Evolutionary conservation across 2,888 invertebrate genomes (phyloP).

Genomic region (Latheticus oryzae): DNA sequence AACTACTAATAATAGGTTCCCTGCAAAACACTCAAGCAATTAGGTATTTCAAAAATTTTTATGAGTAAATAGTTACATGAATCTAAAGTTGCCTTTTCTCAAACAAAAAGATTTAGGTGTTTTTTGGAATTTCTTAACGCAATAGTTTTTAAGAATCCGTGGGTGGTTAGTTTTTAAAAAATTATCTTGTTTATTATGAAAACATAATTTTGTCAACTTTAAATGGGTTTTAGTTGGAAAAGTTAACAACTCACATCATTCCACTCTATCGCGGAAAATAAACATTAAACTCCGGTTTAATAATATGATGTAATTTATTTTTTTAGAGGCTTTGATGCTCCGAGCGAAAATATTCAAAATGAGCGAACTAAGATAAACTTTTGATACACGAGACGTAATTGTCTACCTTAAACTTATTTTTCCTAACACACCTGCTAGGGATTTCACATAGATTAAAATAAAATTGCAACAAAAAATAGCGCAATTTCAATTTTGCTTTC

Average conservation of each 20-base stretch:
- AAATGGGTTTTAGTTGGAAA: background rate
- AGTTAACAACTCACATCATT: no score
- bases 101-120: no score
- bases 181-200: no score
- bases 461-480: background rate
- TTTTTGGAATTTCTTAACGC: no score
- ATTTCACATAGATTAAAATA: constrained; percentile 5
- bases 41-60: no score
- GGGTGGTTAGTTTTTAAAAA: no score
- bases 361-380: constrained; percentile 14
- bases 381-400: constrained; percentile 12
- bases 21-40: no score
- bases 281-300: constrained; percentile 20
- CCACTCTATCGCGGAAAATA: constrained; percentile 17
- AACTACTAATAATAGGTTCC: no score
- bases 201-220: no score
- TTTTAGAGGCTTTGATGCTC: constrained; percentile 8
- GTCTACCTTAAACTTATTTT: constrained; percentile 6
- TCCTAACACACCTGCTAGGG: background rate
- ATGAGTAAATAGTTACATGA: no score
- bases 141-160: no score
- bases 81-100: no score
- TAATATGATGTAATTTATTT: constrained; percentile 24
- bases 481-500: constrained; percentile 2
- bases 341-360: constrained; percentile 15